phyloP scores from a whole-genome alignment of 2,888 invertebrate genomes.

The Meliscaeva auricollis region DNA sequence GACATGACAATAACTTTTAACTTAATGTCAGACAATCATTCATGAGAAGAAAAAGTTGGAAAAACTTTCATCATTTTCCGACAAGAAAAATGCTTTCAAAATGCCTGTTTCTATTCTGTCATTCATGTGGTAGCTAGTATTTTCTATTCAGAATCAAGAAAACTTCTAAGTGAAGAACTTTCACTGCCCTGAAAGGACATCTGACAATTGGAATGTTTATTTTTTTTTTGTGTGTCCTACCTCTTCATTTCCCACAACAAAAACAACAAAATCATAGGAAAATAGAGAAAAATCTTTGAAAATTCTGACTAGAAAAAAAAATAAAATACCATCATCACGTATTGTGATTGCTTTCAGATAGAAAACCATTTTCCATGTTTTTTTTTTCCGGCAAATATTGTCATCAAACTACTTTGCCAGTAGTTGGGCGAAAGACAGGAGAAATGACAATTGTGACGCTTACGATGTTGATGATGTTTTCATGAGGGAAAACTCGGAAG shows the following conservation, averaged over 20 bases:
- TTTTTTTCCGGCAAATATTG: constrained; percentile 13
- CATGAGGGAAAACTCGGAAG: constrained; percentile 12
- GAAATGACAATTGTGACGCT: constrained; percentile 27
- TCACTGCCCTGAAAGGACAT: too few species aligned
- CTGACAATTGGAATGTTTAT: constrained; percentile 9
- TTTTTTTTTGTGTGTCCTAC: background rate
- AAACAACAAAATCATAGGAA: background rate
- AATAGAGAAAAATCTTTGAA: constrained; percentile 3
- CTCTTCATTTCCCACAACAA: background rate
- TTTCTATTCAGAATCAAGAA: background rate
- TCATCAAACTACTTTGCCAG: constrained; percentile 13
- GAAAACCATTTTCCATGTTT: constrained; percentile 45
- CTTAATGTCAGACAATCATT: constrained; percentile 27
- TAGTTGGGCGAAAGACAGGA: background rate
- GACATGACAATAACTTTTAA: constrained; percentile 21
- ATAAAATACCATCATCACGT: constrained; percentile 57
- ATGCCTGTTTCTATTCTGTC: background rate
- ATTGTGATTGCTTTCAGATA: constrained; percentile 63
- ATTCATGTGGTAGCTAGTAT: background rate
- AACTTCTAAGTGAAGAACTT: background rate
- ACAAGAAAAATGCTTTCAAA: background rate
- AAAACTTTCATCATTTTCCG: constrained; percentile 4
- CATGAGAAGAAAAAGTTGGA: background rate
- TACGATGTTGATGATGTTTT: constrained; percentile 30
- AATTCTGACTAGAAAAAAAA: background rate